phyloP scores from a whole-genome alignment of 2,797 vertebrate species.

The Eremophila alpestris region DNA sequence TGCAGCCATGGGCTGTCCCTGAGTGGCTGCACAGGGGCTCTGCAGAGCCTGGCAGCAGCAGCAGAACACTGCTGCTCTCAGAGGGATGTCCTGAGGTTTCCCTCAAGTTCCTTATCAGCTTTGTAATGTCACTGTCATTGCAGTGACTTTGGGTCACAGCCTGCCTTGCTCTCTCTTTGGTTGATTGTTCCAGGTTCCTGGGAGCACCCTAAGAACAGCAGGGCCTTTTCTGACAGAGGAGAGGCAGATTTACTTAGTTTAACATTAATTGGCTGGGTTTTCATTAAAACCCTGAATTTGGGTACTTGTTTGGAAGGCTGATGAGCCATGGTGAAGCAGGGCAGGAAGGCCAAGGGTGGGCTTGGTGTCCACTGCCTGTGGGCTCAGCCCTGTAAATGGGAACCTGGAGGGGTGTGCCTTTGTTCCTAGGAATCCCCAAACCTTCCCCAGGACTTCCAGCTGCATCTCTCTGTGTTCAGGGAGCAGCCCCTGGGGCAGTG shows the following conservation, averaged over 20 bases:
- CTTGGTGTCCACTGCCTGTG: background rate
- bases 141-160: background rate
- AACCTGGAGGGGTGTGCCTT: background rate
- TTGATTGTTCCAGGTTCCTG: background rate
- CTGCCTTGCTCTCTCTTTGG: background rate
- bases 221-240: background rate
- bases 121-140: background rate
- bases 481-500: background rate
- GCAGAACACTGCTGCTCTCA: background rate
- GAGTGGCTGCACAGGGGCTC: background rate
- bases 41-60: background rate
- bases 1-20: rapidly evolving
- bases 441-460: background rate
- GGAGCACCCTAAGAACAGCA: background rate
- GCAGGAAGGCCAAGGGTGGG: background rate
- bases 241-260: background rate
- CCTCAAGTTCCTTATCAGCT: background rate
- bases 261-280: background rate
- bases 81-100: background rate
- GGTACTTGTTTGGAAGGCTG: background rate
- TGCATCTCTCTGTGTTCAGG: background rate
- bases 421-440: background rate
- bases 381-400: background rate
- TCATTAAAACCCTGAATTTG: background rate
- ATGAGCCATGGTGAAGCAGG: background rate